These are phyloP conservation scores for Eulemur mongoz DNA, from an alignment of 2,797 vertebrate species.

Conservation along the genomic window DNA sequence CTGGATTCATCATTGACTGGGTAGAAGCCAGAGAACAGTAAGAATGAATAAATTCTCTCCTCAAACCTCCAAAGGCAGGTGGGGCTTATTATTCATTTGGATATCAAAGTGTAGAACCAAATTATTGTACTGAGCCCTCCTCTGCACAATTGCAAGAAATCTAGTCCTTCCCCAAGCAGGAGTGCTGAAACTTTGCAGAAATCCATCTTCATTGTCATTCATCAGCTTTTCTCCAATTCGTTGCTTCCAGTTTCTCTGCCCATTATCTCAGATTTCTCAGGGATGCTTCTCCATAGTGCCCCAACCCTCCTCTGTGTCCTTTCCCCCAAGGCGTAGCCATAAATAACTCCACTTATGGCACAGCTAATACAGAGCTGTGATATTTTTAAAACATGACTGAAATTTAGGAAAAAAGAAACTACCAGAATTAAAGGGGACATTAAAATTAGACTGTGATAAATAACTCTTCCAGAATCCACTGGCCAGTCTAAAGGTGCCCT, in stretches of 20 bases:
- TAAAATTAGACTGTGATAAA: background rate
- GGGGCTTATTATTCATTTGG: background rate
- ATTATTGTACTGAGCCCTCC: background rate
- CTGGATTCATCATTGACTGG: background rate
- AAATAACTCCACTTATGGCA: background rate
- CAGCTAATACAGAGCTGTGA: background rate
- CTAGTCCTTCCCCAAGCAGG: background rate
- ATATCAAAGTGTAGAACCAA: background rate
- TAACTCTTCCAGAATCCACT: background rate
- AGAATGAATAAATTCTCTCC: background rate
- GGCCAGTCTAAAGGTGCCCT: background rate
- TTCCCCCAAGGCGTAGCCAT: background rate
- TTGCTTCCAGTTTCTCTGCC: background rate
- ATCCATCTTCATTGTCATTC: background rate
- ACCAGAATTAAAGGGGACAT: background rate
- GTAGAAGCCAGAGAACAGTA: constrained; percentile 13
- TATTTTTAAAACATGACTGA: background rate
- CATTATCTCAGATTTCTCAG: background rate
- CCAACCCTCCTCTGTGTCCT: background rate
- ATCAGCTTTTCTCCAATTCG: background rate
- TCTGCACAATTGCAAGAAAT: background rate
- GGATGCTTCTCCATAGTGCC: background rate
- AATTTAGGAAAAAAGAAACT: background rate
- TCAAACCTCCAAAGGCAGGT: background rate
- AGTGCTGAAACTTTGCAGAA: background rate